phyloP scores from a whole-genome alignment of 2,888 invertebrate species.

The Tricholauxania praeusta region DNA sequence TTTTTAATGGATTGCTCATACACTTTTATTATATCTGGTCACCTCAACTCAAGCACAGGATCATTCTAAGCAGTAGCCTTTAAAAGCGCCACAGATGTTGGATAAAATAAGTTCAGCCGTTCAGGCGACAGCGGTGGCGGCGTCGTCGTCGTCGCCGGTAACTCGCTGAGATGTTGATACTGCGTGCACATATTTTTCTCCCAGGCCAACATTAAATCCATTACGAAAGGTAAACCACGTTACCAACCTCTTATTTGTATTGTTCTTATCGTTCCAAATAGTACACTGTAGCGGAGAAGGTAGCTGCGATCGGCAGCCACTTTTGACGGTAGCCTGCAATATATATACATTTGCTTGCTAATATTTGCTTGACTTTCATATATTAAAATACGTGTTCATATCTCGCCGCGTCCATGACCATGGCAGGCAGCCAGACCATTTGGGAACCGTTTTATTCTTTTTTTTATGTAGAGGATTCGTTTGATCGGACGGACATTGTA shows the following conservation, averaged over 20 bases:
- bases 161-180: conserved; percentile 3
- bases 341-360: not conserved
- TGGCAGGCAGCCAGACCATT: conserved; percentile 22
- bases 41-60: not conserved
- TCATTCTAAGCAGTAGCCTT: conserved; percentile 11
- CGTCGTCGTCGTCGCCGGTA: not conserved
- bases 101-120: conserved; percentile 26
- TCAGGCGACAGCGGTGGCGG: conserved; percentile 14
- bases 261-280: too few species aligned
- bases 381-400: conserved; percentile 27
- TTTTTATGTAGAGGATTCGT: conserved; percentile 48
- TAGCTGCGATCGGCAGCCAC: not conserved
- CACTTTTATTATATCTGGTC: too few species aligned
- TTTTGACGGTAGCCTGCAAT: not conserved
- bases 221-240: not conserved
- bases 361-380: conserved; percentile 40
- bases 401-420: conserved; percentile 27
- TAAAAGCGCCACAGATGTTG: conserved; percentile 34
- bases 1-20: too few species aligned
- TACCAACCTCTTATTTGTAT: too few species aligned
- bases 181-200: not conserved
- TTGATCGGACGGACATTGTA: conserved; percentile 50
- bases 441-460: conserved; percentile 41
- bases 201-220: not conserved
- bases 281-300: not conserved